phyloP scores from a whole-genome alignment of 2,797 vertebrate genomes.

The Gastrophryne carolinensis region DNA sequence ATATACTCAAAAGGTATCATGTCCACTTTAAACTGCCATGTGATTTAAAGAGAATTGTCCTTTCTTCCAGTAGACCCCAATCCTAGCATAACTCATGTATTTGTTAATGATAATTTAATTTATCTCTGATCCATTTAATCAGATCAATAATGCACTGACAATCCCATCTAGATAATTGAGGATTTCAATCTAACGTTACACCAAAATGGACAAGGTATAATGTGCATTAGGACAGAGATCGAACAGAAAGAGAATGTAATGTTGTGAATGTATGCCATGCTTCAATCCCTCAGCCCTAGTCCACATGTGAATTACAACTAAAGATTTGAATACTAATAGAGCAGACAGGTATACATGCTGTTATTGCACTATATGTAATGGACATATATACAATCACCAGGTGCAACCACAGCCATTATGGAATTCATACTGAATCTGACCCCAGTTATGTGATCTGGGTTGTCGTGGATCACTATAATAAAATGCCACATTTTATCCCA shows the following conservation, averaged over 20 bases:
- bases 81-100: neutral
- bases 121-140: conserved; percentile 29
- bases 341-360: too few relatives aligned
- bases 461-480: too few relatives aligned
- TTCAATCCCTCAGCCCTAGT: neutral
- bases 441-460: too few relatives aligned
- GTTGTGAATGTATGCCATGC: neutral
- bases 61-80: neutral
- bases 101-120: conserved; percentile 37
- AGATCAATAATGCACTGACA: conserved; percentile 45
- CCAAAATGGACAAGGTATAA: conserved; percentile 5
- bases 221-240: conserved; percentile 8
- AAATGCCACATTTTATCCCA: too few relatives aligned
- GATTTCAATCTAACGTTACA: conserved; percentile 41
- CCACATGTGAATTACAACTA: conserved; percentile 2
- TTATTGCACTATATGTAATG: too few relatives aligned
- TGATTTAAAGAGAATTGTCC: neutral
- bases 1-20: too few relatives aligned
- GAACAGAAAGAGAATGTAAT: neutral
- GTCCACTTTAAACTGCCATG: too few relatives aligned
- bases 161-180: conserved; percentile 44
- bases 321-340: too few relatives aligned
- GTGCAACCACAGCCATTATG: too few relatives aligned
- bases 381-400: too few relatives aligned
- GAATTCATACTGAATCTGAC: too few relatives aligned